Evolutionary conservation across 2,113 vertebrate species (phyloP), one percentile per base, ranked within the genome.

Genomic region (Gnathonemus echidnorhynchus): DNA sequence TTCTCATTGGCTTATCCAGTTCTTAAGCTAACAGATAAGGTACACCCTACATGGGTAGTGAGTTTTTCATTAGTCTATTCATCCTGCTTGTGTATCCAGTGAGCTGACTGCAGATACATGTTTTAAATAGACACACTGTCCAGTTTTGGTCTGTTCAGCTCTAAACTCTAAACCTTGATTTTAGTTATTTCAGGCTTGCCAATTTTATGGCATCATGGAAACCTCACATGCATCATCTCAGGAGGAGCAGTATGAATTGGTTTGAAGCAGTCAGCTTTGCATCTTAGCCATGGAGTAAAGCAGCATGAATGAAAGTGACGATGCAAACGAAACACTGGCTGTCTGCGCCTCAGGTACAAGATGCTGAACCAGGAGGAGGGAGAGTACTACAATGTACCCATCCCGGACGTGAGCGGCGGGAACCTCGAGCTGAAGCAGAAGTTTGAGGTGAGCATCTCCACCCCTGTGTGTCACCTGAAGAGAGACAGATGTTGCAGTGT

Each of bases 301-400:
- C 0, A 15, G 15, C 35, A 80, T 17, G 74, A n/a, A 15, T 17
- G 70, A 19, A 19, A 35, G 35, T 42, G 15, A 74, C 3, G 11
- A 1, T 17, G 27, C 8, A 84, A 87, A 35, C 5, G 13, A 52
- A 15, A 35, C 49, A 21, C 13, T 52, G 2, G 4, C 86, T 52
- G 24, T 87, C 19, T 87, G 3, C 2, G 6, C 49, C 50, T 52
- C 93, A 99, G 98, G 98, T 99, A 97, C 94, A 99, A 99, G 91
- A 89, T 99, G 93, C 93, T 99, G 92, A 99, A 98, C 92, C 97
- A 98, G 91, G 98, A 99, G 91, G 98, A 99, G 92, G 98, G 98
- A 0, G 98, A 99, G 94, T 99, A 99, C 95, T 99, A 99, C 92
- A 99, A 97, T 0, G 98, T 99, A 49, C 98, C 98, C 87, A 99